These are phyloP conservation scores for Halyomorpha halys DNA, from an alignment of 1,140 invertebrate species.

Conservation along the genomic window DNA sequence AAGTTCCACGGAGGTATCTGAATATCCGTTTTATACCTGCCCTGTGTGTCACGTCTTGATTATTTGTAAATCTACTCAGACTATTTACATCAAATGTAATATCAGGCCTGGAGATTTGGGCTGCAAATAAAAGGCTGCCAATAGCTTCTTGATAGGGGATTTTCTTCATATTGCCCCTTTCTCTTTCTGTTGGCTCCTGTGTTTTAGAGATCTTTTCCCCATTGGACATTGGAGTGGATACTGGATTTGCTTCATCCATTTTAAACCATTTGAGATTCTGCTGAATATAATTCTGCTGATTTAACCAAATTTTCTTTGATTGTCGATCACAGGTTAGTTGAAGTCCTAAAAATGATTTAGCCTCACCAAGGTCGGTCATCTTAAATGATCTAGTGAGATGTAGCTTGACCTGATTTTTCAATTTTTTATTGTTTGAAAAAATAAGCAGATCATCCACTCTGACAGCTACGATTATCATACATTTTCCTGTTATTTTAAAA, in stretches of 20 bases:
- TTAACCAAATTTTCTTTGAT: too few species aligned
- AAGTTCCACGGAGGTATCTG: not conserved
- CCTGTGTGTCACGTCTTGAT: not conserved
- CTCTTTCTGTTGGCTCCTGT: too few species aligned
- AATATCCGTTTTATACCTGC: not conserved
- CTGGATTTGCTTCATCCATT: too few species aligned
- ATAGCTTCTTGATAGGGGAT: too few species aligned
- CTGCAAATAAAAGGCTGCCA: not conserved
- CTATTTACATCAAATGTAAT: not conserved
- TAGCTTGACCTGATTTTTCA: not conserved
- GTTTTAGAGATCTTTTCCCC: too few species aligned
- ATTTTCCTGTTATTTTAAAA: not conserved
- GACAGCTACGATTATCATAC: not conserved
- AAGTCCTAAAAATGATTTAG: not conserved
- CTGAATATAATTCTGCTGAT: too few species aligned
- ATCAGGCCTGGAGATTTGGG: conserved; percentile 1
- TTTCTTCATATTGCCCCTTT: too few species aligned
- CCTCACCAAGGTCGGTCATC: not conserved
- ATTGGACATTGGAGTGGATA: too few species aligned
- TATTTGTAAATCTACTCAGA: not conserved
- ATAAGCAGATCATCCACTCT: not conserved
- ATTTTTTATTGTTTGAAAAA: not conserved
- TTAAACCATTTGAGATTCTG: too few species aligned
- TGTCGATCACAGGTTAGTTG: not conserved
- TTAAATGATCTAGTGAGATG: not conserved